Conservation (phyloP, 2,888 invertebrate species). For the Conops quadrifasciatus region DNA sequence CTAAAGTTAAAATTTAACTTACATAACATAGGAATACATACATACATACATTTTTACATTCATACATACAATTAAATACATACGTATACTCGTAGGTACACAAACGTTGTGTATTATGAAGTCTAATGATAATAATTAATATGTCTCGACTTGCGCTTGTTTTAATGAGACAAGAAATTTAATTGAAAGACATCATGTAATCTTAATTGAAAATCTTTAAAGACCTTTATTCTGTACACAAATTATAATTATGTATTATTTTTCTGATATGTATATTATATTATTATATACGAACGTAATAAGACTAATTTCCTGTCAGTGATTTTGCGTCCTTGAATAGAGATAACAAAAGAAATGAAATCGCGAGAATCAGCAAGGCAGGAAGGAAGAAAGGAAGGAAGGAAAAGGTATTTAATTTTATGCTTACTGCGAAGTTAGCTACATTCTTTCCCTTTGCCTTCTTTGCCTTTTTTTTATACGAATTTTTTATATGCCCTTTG, state of each 20-base stretch:
- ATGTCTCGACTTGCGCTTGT: no score
- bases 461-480: no score
- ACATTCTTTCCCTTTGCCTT: no score
- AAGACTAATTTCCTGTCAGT: background rate
- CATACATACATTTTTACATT: no score
- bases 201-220: background rate
- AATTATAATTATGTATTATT: background rate
- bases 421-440: no score
- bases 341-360: background rate
- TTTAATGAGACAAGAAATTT: background rate
- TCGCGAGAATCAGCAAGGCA: background rate
- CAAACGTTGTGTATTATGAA: no score
- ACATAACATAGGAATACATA: slow-evolving; percentile 11
- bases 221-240: background rate
- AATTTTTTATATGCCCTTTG: no score
- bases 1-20: slow-evolving; percentile 30
- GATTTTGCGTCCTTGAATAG: no score
- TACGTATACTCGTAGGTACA: no score
- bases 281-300: background rate
- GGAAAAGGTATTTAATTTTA: no score
- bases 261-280: background rate
- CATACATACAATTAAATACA: no score
- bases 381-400: background rate
- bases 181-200: background rate
- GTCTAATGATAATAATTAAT: no score